Conservation (phyloP, 1,140 invertebrate genomes). For the Drosophila teissieri region DNA sequence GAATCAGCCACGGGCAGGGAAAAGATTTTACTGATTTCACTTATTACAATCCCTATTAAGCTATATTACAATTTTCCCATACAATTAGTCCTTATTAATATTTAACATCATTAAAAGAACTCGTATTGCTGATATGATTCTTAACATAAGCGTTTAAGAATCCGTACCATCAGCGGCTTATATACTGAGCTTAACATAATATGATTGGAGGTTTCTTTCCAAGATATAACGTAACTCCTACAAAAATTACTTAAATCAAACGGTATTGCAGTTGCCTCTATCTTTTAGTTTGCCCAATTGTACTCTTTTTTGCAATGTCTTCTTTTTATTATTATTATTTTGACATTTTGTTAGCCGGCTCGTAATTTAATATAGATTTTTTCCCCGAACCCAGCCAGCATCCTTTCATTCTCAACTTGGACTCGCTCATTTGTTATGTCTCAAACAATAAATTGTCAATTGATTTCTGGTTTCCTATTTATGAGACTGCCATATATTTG, state of each 20-base stretch:
- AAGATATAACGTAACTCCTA: too few relatives aligned
- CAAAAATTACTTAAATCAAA: too few relatives aligned
- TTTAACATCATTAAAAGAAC: too few relatives aligned
- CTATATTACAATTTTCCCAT: too few relatives aligned
- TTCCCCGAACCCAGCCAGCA: background rate
- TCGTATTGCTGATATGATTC: too few relatives aligned
- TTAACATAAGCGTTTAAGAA: too few relatives aligned
- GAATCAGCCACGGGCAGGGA: constrained; percentile 12
- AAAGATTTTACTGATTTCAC: background rate
- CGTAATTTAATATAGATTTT: constrained; percentile 81
- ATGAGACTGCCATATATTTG: constrained; percentile 61
- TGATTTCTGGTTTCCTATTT: constrained; percentile 79
- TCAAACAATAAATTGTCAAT: constrained; percentile 79
- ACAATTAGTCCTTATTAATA: too few relatives aligned
- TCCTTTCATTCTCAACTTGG: background rate
- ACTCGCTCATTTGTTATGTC: constrained; percentile 64
- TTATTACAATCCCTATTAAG: too few relatives aligned
- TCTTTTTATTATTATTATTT: constrained; percentile 77
- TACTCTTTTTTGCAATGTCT: background rate
- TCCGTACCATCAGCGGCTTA: too few relatives aligned
- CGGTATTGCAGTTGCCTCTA: background rate
- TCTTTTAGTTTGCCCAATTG: background rate
- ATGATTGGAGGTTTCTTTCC: too few relatives aligned
- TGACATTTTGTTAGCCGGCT: constrained; percentile 67
- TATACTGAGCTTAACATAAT: too few relatives aligned